Evolutionary conservation across 2,113 vertebrate species (phyloP).

Genomic region (Neogale vison): DNA sequence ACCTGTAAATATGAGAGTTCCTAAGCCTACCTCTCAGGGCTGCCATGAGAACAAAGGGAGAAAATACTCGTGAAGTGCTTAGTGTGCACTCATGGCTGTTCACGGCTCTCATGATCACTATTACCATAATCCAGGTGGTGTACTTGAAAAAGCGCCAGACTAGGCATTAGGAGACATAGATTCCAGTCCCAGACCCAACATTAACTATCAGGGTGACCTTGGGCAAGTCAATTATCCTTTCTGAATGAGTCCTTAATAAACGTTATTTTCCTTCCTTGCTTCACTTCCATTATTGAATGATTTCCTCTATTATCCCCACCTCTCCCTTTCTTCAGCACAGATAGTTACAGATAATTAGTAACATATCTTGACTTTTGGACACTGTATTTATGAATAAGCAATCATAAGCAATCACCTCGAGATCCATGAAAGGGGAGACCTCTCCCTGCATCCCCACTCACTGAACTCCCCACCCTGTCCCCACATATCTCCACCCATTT

Average conservation of each 20-base stretch:
- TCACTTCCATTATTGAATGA: not conserved
- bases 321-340: slow-evolving; percentile 2
- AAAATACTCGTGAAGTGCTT: not conserved
- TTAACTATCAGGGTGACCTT: slow-evolving; percentile 36
- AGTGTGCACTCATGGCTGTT: rapidly evolving
- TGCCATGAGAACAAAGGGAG: not conserved
- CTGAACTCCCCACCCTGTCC: not conserved
- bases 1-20: not conserved
- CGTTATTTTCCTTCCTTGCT: not conserved
- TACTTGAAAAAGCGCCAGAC: not conserved
- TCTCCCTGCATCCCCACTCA: not conserved
- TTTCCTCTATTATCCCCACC: not conserved
- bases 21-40: not conserved
- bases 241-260: slow-evolving; percentile 13
- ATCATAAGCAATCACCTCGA: not conserved
- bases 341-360: not conserved
- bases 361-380: not conserved
- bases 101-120: not conserved
- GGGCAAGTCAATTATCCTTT: slow-evolving; percentile 32
- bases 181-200: not conserved
- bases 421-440: not conserved
- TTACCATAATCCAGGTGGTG: not conserved
- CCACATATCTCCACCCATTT: not conserved
- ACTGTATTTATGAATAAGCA: not conserved
- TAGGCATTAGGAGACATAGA: not conserved